A percentile compares a stretch with the other conserved stretches of the same genome.
Evolutionary conservation across 2,888 invertebrate species (phyloP).

Genomic region (Dicyrtomina minuta): DNA sequence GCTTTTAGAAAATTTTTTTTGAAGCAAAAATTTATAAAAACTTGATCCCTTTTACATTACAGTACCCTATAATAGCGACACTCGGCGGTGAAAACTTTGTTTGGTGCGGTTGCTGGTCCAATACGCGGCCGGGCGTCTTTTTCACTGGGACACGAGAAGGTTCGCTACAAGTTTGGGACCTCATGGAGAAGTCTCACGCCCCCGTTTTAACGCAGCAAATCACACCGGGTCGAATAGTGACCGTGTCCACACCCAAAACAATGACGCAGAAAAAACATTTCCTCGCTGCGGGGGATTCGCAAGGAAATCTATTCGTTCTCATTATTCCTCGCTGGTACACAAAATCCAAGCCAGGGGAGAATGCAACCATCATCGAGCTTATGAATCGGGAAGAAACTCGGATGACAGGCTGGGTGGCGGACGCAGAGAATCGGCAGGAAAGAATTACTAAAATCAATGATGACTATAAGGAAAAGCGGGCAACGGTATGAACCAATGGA

Average conservation of each 20-base stretch:
- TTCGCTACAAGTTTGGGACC: slow-evolving; percentile 77
- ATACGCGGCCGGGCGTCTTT: slow-evolving; percentile 70
- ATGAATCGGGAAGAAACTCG: slow-evolving; percentile 49
- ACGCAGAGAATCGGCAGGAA: slow-evolving; percentile 33
- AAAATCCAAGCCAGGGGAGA: slow-evolving; percentile 41
- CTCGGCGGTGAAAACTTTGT: slow-evolving; percentile 40
- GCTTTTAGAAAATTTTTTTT: background rate
- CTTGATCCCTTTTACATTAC: slow-evolving; percentile 1
- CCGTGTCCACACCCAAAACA: slow-evolving; percentile 44
- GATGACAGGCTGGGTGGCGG: slow-evolving; percentile 41
- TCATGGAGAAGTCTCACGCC: slow-evolving; percentile 69
- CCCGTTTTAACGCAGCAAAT: slow-evolving; percentile 68
- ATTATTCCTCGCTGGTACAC: slow-evolving; percentile 47
- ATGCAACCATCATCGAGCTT: slow-evolving; percentile 44
- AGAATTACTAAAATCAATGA: slow-evolving; percentile 30
- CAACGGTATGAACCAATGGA: slow-evolving; percentile 18
- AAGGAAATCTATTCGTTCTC: slow-evolving; percentile 45
- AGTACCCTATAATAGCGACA: slow-evolving; percentile 47
- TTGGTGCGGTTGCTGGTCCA: slow-evolving; percentile 67
- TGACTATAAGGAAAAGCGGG: slow-evolving; percentile 30
- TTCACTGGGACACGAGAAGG: slow-evolving; percentile 73
- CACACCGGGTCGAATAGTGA: slow-evolving; percentile 66
- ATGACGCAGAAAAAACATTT: slow-evolving; percentile 48
- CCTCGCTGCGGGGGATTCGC: slow-evolving; percentile 45
- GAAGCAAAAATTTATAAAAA: background rate